Evolutionary conservation across 2,888 invertebrate species (phyloP), one percentile per base, ranked within the genome.

Genomic region (Drosophila infuscata): DNA sequence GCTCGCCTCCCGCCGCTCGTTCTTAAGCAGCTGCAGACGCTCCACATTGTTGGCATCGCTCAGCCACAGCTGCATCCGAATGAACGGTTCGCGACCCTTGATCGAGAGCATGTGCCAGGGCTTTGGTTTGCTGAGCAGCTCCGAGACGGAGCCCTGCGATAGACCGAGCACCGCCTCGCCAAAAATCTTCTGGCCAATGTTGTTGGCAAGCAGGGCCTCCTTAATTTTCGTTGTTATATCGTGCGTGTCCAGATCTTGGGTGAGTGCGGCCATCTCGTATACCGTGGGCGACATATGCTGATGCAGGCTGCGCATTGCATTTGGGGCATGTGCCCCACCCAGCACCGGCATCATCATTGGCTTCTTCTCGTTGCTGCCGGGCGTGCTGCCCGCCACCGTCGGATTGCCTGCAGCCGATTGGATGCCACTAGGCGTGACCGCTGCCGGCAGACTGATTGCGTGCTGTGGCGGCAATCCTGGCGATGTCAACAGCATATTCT

Each of bases 21-120:
- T 97, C 92, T 98, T 98, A 67, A 98, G 93, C 20, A 97, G 96
- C 92, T 98, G 98, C 59, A 99, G 94, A 63, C 98, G 95, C 92
- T 99, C 99, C 64, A 99, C 96, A 93, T 99, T 99, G 93, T 98
- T 97, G 12, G 98, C 96, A 92, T 99, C 99, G 87, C 97, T 97
- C 38, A 99, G 94, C 99, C 99, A 99, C 75, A 99, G 93, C 92
- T 99, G 99, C 98, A 98, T 98, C 60, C 98, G 94, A 81, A 98
- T 98, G 93, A 98, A 98, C 0, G 98, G 98, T 92, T 99, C 99
- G 36, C 99, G 95, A 0, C 99, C 99, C 93, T 99, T 99, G 92
- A 99, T 98, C 92, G 98, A 99, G 63, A 99, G 95, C 98, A 99
- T 98, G 92, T 98, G 98, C 99, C 99, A 99, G 0, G 99, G 99